phyloP scores from a whole-genome alignment of 2,113 vertebrate species.

The Greenwoodochromis staneri region DNA sequence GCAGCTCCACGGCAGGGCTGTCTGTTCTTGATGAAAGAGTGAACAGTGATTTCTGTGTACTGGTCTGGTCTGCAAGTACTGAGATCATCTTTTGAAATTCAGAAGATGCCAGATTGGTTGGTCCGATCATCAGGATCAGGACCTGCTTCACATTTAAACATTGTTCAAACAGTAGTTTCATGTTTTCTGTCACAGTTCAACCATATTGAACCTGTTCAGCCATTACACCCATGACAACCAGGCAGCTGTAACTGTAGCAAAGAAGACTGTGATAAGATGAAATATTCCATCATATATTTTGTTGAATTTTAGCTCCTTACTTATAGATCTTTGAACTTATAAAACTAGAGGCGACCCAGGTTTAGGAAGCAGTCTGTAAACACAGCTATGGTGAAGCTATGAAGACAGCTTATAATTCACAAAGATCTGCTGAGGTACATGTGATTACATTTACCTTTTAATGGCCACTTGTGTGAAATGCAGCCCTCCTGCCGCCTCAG shows the following conservation, averaged over 20 bases:
- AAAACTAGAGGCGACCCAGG: not conserved
- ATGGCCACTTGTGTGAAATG: not conserved
- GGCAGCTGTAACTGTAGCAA: not conserved
- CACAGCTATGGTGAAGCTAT: not conserved
- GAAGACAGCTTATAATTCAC: not conserved
- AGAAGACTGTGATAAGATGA: not conserved
- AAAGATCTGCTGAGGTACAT: fast-evolving
- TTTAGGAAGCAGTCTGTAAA: not conserved
- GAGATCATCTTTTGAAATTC: not conserved
- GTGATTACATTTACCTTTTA: not conserved
- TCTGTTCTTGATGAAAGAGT: fast-evolving
- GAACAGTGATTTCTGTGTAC: not conserved
- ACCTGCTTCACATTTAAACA: not conserved
- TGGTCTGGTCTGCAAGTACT: not conserved
- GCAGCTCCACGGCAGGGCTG: not conserved
- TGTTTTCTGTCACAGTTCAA: not conserved
- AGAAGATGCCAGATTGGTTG: not conserved
- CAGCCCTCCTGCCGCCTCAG: not conserved
- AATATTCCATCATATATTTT: not conserved
- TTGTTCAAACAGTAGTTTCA: not conserved
- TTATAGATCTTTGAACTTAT: not conserved
- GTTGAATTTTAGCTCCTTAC: not conserved
- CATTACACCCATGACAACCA: fast-evolving
- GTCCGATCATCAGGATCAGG: not conserved
- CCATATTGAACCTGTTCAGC: not conserved